Conservation (phyloP, 2,888 invertebrate species). For the Stegophylla sp. region DNA sequence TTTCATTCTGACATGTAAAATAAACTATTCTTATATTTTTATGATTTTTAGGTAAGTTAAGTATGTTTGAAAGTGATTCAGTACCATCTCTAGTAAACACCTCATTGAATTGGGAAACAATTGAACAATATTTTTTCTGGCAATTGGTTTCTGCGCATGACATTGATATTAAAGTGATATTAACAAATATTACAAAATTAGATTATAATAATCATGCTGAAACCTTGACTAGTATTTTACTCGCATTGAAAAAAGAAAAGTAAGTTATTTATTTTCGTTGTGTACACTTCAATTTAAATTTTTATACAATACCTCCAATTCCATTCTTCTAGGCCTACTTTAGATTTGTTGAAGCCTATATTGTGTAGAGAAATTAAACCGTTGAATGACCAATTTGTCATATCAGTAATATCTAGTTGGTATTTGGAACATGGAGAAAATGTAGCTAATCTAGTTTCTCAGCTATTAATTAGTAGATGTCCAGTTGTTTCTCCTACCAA, state of each 20-base stretch:
- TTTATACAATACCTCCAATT: not conserved
- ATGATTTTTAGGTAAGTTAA: constrained; percentile 66
- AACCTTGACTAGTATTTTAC: constrained; percentile 86
- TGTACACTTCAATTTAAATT: not conserved
- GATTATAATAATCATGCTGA: constrained; percentile 87
- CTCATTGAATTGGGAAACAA: constrained; percentile 93
- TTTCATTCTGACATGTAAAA: not conserved
- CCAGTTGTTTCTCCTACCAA: constrained; percentile 90
- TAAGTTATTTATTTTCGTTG: constrained; percentile 64
- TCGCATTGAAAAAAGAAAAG: constrained; percentile 91
- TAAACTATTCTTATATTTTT: not conserved
- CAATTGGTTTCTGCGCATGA: constrained; percentile 93
- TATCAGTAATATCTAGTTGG: constrained; percentile 92
- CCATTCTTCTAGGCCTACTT: constrained; percentile 72
- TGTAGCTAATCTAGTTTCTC: constrained; percentile 80
- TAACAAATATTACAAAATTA: constrained; percentile 81
- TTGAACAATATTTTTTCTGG: constrained; percentile 97
- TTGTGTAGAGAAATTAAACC: constrained; percentile 78
- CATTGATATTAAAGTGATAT: constrained; percentile 87
- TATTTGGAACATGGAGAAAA: constrained; percentile 91
- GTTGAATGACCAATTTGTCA: constrained; percentile 84
- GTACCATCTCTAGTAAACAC: constrained; percentile 78
- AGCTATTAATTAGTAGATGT: constrained; percentile 80
- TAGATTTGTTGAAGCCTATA: constrained; percentile 83
- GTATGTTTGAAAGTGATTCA: constrained; percentile 82